Base-by-base conservation (phyloP, 1,140 invertebrate species). In the Macrocentrus cingulum region DNA sequence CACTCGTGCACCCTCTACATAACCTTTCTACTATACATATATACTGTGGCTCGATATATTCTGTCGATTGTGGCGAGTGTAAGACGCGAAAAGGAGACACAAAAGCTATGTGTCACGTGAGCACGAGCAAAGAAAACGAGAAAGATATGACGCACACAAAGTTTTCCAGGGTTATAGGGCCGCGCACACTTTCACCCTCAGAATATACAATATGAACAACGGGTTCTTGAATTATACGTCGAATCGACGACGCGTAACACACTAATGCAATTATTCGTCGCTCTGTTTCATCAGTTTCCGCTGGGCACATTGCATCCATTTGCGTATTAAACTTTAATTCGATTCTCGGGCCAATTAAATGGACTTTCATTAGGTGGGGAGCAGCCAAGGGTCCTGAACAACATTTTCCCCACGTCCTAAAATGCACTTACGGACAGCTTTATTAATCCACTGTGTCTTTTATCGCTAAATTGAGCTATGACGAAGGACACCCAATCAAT, bases 181-280 rank as follows among this genome's bases (percentile, higher is more conserved):
- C 46, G n/a, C n/a, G n/a, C n/a, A n/a, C n/a, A 48, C 44, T 52
- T 52, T 52, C 18, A 52, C 36, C 37, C 50, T 23, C 63, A 48
- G 32, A 42, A 71, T 74, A 77, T 76, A 74, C 67, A n/a, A n/a
- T n/a, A 77, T 78, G 70, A 71, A 56, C 34, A 65, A 68, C 63
- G 66, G 64, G 64, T 57, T 59, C 65, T 67, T 76, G 70, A 79
- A 64, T 77, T 77, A 79, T 72, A 74, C 65, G n/a, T 60, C 68
- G 16, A 51, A 59, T 54, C 25, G 44, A 48, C 45, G 55, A 55
- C 45, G 64, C 45, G 46, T 57, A 41, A 56, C 49, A 57, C 56
- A 56, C 65, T 71, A 72, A 69, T 69, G 72, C 68, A 71, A 77
- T 78, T 76, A 75, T 74, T 37, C 25, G 15, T 51, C 19, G 32